A percentile compares a stretch with the other conserved stretches of the same genome.
phyloP scores from a whole-genome alignment of 2,888 invertebrate species.

The Phyllotreta cruciferae region DNA sequence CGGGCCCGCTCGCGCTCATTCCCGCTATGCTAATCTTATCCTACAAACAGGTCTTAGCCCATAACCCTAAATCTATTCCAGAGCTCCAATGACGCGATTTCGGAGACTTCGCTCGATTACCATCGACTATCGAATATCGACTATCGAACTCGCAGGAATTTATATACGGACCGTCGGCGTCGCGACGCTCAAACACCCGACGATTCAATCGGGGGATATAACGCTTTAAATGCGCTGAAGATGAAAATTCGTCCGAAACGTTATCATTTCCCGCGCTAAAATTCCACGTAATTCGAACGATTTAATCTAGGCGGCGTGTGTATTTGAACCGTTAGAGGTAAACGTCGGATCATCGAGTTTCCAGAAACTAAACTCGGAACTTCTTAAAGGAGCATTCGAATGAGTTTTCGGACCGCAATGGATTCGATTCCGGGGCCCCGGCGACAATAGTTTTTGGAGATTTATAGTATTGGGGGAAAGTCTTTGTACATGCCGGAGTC shows the following conservation, averaged over 20 bases:
- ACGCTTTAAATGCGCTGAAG: too few species aligned
- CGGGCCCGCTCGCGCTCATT: too few species aligned
- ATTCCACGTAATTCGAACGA: too few species aligned
- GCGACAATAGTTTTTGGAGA: constrained; percentile 18
- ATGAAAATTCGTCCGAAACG: too few species aligned
- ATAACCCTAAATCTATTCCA: constrained; percentile 25
- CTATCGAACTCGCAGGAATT: constrained; percentile 22
- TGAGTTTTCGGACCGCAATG: constrained; percentile 24
- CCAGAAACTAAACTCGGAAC: neutral
- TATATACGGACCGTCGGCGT: constrained; percentile 20
- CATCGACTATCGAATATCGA: constrained; percentile 25
- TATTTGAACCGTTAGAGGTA: constrained; percentile 24
- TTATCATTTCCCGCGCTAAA: too few species aligned
- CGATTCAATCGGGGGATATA: neutral
- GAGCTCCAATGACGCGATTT: constrained; percentile 24
- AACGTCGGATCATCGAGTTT: constrained; percentile 2
- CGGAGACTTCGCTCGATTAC: constrained; percentile 25
- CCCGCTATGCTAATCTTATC: constrained; percentile 24
- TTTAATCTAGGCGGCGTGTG: constrained; percentile 34
- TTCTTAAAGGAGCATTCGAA: constrained; percentile 6
- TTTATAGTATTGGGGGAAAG: neutral
- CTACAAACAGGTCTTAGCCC: constrained; percentile 19
- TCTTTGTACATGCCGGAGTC: too few species aligned
- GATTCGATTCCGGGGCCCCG: constrained; percentile 6
- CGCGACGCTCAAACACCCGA: neutral